A percentile compares a stretch with the other conserved stretches of the same genome.
Evolutionary conservation across 1,140 invertebrate genomes (phyloP).

Genomic region (Ceratoteleas bidentatus): DNA sequence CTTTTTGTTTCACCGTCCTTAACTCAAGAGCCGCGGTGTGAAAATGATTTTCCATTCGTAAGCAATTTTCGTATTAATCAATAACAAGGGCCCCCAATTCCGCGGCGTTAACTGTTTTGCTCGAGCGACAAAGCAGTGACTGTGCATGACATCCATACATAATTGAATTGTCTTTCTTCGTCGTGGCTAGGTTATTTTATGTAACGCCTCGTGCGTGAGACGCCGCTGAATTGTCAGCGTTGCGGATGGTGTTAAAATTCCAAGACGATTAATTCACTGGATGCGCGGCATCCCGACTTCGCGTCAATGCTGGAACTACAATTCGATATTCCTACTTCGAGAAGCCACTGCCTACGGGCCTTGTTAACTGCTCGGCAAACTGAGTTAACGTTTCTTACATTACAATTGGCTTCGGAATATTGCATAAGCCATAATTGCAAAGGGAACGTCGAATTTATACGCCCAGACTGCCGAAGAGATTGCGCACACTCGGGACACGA

Average conservation of each 20-base stretch:
- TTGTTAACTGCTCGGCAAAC: constrained; percentile 76
- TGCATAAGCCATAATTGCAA: constrained; percentile 67
- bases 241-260: constrained; percentile 52
- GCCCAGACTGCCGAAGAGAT: constrained; percentile 43
- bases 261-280: constrained; percentile 58
- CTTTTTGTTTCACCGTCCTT: too few relatives aligned
- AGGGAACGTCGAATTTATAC: constrained; percentile 54
- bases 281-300: constrained; percentile 32
- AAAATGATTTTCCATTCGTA: constrained; percentile 25
- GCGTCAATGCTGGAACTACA: constrained; percentile 55
- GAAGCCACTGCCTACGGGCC: constrained; percentile 48
- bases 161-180: constrained; percentile 58
- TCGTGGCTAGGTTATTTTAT: constrained; percentile 31
- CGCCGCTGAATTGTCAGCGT: constrained; percentile 25
- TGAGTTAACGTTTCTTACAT: constrained; percentile 77
- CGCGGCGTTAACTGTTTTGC: constrained; percentile 46
- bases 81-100: constrained; percentile 36
- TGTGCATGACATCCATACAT: constrained; percentile 43
- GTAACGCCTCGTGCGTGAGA: constrained; percentile 14
- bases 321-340: constrained; percentile 61
- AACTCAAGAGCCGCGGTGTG: constrained; percentile 7
- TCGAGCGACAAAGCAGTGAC: constrained; percentile 47
- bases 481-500: constrained; percentile 47
- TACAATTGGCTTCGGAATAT: constrained; percentile 75
- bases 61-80: constrained; percentile 44